Base-by-base conservation (phyloP, 2,797 vertebrate species). In the Rhinatrema bivittatum region DNA sequence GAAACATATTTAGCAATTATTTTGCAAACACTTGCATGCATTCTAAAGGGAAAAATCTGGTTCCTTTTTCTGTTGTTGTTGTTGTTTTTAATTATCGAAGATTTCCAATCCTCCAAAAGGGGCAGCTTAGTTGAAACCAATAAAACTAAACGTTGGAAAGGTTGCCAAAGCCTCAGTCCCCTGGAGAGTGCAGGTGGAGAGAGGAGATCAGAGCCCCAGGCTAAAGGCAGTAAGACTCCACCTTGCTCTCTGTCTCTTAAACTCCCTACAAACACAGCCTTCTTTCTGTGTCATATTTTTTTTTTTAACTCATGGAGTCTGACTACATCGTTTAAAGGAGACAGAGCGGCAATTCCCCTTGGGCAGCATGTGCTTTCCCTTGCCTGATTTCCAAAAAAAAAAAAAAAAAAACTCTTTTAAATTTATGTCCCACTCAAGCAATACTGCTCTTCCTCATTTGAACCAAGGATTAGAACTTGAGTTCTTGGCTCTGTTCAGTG, bases 131-230 rank as follows among this genome's bases (percentile, higher is more conserved):
- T 67, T 60, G 65, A 78, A 82, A 81, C 72, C 74, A 68, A 69
- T 79, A 76, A 81, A 82, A 77, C 61, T 17, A 20, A 44, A 70
- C 62, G 36, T 68, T 7, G 42, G 60, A 62, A 53, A 50, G 28
- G 49, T 76, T 81, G 80, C 77, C 79, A 79, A 78, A 77, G 62
- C 55, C 61, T 74, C 56, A 58, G 69, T 68, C 85, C 76, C 78
- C 79, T 25, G 56, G 72, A 50, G 82, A 78, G 78, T 32, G 35
- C 84, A 86, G 84, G 81, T 85, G 82, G 80, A 79, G 71, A 68
- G 68, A 72, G 50, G 63, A 66, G 75, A 71, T 74, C 71, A 60
- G 68, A 68, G 69, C 70, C n/a, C 43, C 13, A 7, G 74, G 72
- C 57, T 32, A 50, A n/a, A 66, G 56, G 48, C 24, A 39, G 55